Base-by-base conservation (phyloP, 2,113 vertebrate genomes). In the Stigmatopora argus region DNA sequence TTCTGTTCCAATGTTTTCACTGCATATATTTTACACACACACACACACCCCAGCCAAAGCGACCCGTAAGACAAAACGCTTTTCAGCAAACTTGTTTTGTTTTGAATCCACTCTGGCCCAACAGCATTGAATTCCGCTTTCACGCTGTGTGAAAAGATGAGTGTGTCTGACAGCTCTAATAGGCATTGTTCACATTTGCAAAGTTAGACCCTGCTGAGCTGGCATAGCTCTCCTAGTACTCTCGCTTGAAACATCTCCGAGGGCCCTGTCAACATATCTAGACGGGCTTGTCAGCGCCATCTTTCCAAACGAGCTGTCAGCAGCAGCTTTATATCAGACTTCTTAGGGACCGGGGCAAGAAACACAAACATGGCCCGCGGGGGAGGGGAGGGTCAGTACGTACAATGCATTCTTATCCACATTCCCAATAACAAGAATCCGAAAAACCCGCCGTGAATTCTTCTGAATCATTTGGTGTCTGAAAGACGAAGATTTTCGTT, bases 221-320 rank as follows among this genome's bases (percentile, higher is more conserved):
- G 23, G 62, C 35, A 19, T 49, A 66, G 74, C 77, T 57, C 77
- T 69, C 61, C 52, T 47, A 74, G 62, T 69, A 66, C 62, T 82
- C 73, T 26, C 66, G 61, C 69, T 69, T 72, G 55, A 48, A 63
- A 62, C 77, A 73, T 66, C 74, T 79, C 74, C 7, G 68, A 84
- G 80, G 72, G 74, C 62, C 76, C 68, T 86, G 88, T 89, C 87
- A 86, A 71, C 87, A 80, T 78, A 82, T 80, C 70, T 44, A 49
- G 64, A 71, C 80, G 75, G 78, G 72, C 64, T 65, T 84, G 87
- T 90, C 88, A 85, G 83, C 84, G 41, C 83, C 73, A 64, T 83
- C 81, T 85, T 84, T 85, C 78, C 80, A 86, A 72, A 72, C 67
- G 62, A 67, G 70, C 80, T 85, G 75, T 85, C 87, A 84, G 62